These are phyloP conservation scores for Dromiciops gliroides DNA, from an alignment of 2,113 vertebrate genomes.

Conservation along the genomic window DNA sequence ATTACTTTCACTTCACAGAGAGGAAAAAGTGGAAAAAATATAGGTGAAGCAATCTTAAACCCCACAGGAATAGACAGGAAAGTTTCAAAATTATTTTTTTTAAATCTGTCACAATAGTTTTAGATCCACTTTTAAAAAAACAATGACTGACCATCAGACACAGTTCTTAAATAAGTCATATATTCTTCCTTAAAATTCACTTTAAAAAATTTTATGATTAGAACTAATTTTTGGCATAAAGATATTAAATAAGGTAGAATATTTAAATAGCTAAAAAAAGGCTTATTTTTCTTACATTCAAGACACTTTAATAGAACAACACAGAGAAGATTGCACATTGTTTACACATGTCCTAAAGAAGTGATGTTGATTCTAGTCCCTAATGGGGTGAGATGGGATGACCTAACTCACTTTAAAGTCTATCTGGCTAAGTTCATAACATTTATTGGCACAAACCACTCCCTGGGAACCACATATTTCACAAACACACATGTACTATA, in stretches of 20 bases:
- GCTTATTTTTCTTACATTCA: constrained; percentile 64
- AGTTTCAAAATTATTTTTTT: constrained; percentile 66
- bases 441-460: background rate
- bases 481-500: background rate
- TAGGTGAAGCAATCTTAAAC: constrained; percentile 56
- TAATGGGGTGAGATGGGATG: background rate
- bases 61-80: constrained; percentile 40
- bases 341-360: constrained; percentile 53
- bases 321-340: constrained; percentile 66
- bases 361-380: background rate
- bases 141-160: constrained; percentile 64
- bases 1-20: constrained; percentile 46
- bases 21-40: constrained; percentile 59
- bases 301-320: constrained; percentile 70
- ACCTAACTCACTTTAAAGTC: background rate
- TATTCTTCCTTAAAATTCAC: constrained; percentile 61
- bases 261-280: constrained; percentile 73
- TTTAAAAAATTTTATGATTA: constrained; percentile 46
- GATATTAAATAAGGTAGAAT: constrained; percentile 56
- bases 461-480: background rate
- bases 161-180: constrained; percentile 53
- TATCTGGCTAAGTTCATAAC: background rate
- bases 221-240: constrained; percentile 50
- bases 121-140: constrained; percentile 53
- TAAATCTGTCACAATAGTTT: constrained; percentile 60